Percentiles rank a stretch among this genome's conserved stretches.
These are phyloP conservation scores for Brachionus sp. DNA, from an alignment of 1,140 invertebrate species.

Conservation along the genomic window DNA sequence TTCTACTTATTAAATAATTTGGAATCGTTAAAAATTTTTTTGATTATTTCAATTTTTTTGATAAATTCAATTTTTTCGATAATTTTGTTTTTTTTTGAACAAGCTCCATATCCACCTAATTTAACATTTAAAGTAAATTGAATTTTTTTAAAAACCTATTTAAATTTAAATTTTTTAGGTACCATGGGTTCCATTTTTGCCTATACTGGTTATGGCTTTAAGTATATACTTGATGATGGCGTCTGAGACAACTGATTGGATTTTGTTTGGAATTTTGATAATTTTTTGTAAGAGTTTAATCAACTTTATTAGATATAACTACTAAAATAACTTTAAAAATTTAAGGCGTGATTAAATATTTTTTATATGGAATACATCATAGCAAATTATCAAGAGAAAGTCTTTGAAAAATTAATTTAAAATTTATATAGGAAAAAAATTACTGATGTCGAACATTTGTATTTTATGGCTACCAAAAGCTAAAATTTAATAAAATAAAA, in stretches of 20 bases:
- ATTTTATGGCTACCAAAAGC: too few species aligned
- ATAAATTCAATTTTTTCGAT: background rate
- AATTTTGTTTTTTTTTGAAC: conserved; percentile 17
- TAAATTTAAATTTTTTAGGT: background rate
- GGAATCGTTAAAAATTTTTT: background rate
- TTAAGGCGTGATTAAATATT: conserved; percentile 21
- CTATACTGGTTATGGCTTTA: conserved; percentile 3
- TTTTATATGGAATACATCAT: conserved; percentile 8
- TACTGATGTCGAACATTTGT: background rate
- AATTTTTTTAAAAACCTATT: background rate
- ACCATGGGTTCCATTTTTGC: conserved; percentile 36
- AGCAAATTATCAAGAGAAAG: background rate
- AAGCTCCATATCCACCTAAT: background rate
- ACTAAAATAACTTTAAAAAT: background rate
- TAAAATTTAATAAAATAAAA: too few species aligned
- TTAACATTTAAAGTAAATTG: background rate
- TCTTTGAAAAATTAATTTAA: background rate
- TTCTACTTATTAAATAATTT: background rate
- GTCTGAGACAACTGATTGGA: conserved; percentile 16
- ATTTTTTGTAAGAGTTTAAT: background rate
- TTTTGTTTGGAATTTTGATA: conserved; percentile 23
- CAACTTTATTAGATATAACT: background rate
- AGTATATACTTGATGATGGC: conserved; percentile 40
- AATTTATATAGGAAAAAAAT: background rate
- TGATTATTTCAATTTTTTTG: background rate